phyloP scores from a whole-genome alignment of 2,888 invertebrate species.

The Heliconius ismenius region DNA sequence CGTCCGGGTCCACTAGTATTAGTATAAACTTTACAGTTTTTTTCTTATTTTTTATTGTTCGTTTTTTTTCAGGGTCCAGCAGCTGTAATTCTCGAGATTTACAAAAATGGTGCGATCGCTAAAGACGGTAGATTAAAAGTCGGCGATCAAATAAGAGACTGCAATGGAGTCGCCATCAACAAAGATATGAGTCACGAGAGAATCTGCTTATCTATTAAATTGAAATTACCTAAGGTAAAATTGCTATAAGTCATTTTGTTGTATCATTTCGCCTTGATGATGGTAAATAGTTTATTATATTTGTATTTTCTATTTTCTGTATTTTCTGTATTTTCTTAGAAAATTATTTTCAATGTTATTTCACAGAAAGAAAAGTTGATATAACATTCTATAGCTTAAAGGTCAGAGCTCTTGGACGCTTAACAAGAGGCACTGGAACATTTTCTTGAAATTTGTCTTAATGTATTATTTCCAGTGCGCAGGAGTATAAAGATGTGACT shows the following conservation, averaged over 20 bases:
- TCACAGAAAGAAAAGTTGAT: no score
- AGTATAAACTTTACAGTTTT: not conserved
- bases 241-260: not conserved
- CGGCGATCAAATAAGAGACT: slow-evolving; percentile 96
- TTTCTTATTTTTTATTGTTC: not conserved
- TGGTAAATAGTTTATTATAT: not conserved
- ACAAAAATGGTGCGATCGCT: slow-evolving; percentile 93
- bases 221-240: slow-evolving; percentile 82
- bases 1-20: no score
- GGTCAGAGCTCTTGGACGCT: no score
- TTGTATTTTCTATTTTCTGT: no score
- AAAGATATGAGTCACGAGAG: slow-evolving; percentile 92
- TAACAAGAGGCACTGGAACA: no score
- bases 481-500: no score
- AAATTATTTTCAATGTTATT: no score
- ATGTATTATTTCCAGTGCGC: no score
- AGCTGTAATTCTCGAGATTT: slow-evolving; percentile 95
- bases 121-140: slow-evolving; percentile 94
- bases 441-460: no score
- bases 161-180: slow-evolving; percentile 90
- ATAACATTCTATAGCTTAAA: no score
- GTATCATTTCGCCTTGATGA: no score
- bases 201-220: slow-evolving; percentile 91
- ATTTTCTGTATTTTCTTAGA: no score
- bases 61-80: slow-evolving; percentile 84